phyloP scores from a whole-genome alignment of 2,113 vertebrate genomes.

The Brachionichthys hirsutus region DNA sequence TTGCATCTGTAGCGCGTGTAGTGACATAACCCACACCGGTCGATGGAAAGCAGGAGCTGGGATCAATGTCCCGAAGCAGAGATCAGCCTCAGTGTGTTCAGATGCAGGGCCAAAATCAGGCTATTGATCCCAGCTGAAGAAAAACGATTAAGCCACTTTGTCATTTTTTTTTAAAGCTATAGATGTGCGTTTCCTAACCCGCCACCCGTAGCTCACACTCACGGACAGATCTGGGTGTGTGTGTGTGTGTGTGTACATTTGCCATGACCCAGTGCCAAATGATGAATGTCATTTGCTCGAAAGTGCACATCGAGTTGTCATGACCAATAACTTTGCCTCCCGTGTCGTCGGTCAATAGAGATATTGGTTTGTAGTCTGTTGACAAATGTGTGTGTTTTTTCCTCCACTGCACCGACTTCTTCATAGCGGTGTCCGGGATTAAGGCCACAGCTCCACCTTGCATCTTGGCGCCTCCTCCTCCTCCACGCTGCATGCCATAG shows the following conservation, averaged over 20 bases:
- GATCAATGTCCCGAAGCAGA: conserved; percentile 40
- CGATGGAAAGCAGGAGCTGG: conserved; percentile 36
- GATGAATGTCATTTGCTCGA: conserved; percentile 69
- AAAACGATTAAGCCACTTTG: conserved; percentile 46
- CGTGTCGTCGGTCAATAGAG: conserved; percentile 54
- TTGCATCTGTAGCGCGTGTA: background rate
- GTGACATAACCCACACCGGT: conserved; percentile 22
- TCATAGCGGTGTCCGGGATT: conserved; percentile 60
- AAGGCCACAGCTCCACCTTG: conserved; percentile 53
- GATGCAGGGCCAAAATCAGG: conserved; percentile 44
- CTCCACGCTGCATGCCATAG: conserved; percentile 65
- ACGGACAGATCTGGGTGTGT: conserved; percentile 5
- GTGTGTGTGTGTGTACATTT: conserved; percentile 44
- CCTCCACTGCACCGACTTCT: conserved; percentile 60
- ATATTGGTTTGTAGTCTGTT: conserved; percentile 51
- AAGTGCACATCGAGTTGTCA: conserved; percentile 62
- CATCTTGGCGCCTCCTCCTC: conserved; percentile 68
- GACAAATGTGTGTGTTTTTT: conserved; percentile 62
- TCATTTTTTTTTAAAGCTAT: conserved; percentile 34
- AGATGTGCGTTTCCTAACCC: conserved; percentile 17
- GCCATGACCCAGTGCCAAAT: conserved; percentile 67
- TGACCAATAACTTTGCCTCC: conserved; percentile 67
- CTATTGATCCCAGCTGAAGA: conserved; percentile 50
- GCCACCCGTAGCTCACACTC: conserved; percentile 12
- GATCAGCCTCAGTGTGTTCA: conserved; percentile 44